Evolutionary conservation across 1,140 invertebrate genomes (phyloP).

Genomic region (Paraescarpia echinospica): DNA sequence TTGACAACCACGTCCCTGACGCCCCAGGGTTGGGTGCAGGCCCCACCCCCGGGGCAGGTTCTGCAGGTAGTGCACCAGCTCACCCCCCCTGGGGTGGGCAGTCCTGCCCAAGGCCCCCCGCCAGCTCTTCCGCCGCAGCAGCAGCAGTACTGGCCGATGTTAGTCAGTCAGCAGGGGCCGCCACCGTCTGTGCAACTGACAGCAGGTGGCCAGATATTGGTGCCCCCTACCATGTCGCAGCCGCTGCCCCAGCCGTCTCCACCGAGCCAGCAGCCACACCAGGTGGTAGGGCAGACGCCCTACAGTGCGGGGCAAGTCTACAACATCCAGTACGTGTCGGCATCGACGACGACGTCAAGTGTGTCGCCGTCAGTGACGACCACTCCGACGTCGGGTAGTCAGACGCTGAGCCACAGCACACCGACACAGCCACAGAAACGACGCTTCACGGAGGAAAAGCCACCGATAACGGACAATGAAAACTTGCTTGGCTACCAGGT

Average conservation of each 20-base stretch:
- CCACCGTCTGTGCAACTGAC: slow-evolving; percentile 9
- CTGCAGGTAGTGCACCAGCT: neutral
- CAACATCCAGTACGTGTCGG: slow-evolving; percentile 9
- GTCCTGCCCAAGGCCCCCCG: slow-evolving; percentile 10
- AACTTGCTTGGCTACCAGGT: slow-evolving; percentile 56
- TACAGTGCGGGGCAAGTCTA: slow-evolving; percentile 19
- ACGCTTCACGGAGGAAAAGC: slow-evolving; percentile 52
- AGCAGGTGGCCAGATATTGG: neutral
- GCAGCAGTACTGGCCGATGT: neutral
- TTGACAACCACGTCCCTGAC: neutral
- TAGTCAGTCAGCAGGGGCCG: neutral
- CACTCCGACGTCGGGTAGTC: slow-evolving; percentile 28
- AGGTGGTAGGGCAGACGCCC: slow-evolving; percentile 27
- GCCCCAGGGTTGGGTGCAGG: slow-evolving; percentile 1
- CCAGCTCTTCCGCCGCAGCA: slow-evolving; percentile 20
- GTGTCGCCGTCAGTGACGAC: neutral
- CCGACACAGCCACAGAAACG: slow-evolving; percentile 33
- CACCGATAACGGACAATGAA: slow-evolving; percentile 52
- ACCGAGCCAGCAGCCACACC: slow-evolving; percentile 29
- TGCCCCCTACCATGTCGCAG: neutral
- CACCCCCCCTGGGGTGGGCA: neutral
- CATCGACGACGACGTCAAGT: slow-evolving; percentile 22
- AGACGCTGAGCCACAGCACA: slow-evolving; percentile 27
- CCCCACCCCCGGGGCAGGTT: neutral
- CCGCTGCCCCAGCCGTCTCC: slow-evolving; percentile 27